These are phyloP conservation scores for Megathymus violae DNA, from an alignment of 1,140 invertebrate species.

Conservation along the genomic window DNA sequence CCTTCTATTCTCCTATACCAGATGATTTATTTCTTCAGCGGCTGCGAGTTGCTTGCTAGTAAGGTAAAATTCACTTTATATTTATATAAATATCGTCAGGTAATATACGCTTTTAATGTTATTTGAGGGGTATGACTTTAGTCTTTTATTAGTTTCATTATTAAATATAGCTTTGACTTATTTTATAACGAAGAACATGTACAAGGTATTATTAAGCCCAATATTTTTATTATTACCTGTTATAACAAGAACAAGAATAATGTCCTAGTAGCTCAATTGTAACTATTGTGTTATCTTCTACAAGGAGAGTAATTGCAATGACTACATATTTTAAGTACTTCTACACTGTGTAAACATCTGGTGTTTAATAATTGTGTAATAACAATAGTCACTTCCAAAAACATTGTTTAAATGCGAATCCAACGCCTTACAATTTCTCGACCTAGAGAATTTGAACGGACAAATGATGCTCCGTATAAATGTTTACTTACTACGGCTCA, in stretches of 20 bases:
- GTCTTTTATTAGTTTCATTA: constrained; percentile 6
- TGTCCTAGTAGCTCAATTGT: too few relatives aligned
- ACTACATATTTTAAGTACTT: too few relatives aligned
- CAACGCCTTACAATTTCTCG: constrained; percentile 9
- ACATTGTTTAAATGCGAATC: constrained; percentile 1
- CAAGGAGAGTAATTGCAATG: too few relatives aligned
- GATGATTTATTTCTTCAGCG: constrained; percentile 48
- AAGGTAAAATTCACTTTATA: constrained; percentile 32
- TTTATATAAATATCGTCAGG: constrained; percentile 32
- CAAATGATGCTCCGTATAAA: constrained; percentile 21
- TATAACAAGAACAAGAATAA: too few relatives aligned
- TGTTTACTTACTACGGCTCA: constrained; percentile 25
- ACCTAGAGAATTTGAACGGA: constrained; percentile 14
- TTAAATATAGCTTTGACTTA: too few relatives aligned
- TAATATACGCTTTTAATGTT: constrained; percentile 27
- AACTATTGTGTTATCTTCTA: too few relatives aligned
- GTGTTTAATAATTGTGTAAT: too few relatives aligned
- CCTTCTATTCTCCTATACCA: constrained; percentile 45
- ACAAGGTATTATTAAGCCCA: too few relatives aligned
- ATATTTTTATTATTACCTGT: too few relatives aligned
- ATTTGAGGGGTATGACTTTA: constrained; percentile 21
- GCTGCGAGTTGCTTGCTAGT: constrained; percentile 31
- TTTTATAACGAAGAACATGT: too few relatives aligned
- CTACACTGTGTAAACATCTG: too few relatives aligned
- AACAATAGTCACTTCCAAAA: not conserved